Base-by-base conservation (phyloP, 2,113 vertebrate species). In the Xiphophorus couchianus region DNA sequence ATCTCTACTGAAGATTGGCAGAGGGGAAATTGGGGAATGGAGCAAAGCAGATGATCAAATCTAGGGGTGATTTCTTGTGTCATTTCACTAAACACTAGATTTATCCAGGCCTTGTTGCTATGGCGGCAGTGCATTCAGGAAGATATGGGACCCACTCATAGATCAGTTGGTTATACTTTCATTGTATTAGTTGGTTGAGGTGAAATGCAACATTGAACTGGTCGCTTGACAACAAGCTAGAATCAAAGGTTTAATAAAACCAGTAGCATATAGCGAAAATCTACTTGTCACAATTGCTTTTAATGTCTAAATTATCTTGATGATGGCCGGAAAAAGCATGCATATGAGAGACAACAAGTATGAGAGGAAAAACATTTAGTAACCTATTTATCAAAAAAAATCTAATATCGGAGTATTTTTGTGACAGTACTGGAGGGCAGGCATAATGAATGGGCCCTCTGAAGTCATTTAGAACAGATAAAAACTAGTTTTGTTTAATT, bases 401-500 rank as follows among this genome's bases (percentile, higher is more conserved):
- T 90, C 89, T 91, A 94, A 92, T 91, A 90, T 79, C 89, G 84
- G 84, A 93, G 88, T 91, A 71, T 93, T 94, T 94, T 92, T 93
- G 91, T 92, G 90, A 94, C 93, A 95, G 81, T 90, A 93, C 94
- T 93, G 92, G 93, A 94, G 93, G 94, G 94, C 92, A 94, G 86
- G 88, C 90, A 39, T 94, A 94, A 95, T 94, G 93, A 94, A 94
- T 92, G 90, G 91, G 85, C 90, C 90, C 93, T 94, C 93, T 93
- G 84, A 93, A 95, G 93, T 94, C 92, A 94, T 95, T 95, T 95
- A 91, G 92, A 94, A 93, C 88, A 91, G 92, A 94, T 94, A 93
- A 90, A 95, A 95, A 94, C 93, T 95, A 95, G 94, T 95, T 95
- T 95, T 92, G 92, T 94, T 95, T 94, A 95, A 95, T 95, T 94